phyloP scores from a whole-genome alignment of 2,113 vertebrate genomes.

The Cyprinodon tularosa region DNA sequence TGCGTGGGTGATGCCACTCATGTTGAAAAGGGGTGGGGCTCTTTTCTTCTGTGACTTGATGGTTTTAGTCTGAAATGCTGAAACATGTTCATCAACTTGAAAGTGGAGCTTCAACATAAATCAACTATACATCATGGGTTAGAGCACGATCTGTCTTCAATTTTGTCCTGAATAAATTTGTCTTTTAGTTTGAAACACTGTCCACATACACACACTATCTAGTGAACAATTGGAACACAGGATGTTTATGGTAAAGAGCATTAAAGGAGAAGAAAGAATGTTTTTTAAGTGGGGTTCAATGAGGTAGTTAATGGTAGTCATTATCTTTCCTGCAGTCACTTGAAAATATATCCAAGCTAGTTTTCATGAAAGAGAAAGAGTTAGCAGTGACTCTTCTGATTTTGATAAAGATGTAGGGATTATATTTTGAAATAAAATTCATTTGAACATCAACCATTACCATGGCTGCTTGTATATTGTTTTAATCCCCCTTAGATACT shows the following conservation, averaged over 20 bases:
- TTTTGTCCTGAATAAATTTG: background rate
- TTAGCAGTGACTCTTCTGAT: too few relatives aligned
- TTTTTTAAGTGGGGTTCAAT: too few relatives aligned
- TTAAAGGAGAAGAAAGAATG: background rate
- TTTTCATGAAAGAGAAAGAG: too few relatives aligned
- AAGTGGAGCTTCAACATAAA: background rate
- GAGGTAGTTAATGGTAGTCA: too few relatives aligned
- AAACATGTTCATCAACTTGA: background rate
- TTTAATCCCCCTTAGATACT: too few relatives aligned
- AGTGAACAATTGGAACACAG: too few relatives aligned
- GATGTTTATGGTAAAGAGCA: background rate
- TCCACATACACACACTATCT: background rate
- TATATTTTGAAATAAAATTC: too few relatives aligned
- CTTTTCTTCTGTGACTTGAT: background rate
- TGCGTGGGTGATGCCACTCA: conserved; percentile 29
- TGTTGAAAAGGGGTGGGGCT: conserved; percentile 19
- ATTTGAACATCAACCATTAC: too few relatives aligned
- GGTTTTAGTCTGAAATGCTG: conserved; percentile 11
- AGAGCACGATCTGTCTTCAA: background rate
- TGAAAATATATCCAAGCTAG: too few relatives aligned
- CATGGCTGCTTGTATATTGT: too few relatives aligned
- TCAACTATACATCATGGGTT: background rate
- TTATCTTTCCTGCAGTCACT: too few relatives aligned
- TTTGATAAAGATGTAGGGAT: too few relatives aligned
- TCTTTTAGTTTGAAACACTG: background rate